phyloP scores from a whole-genome alignment of 2,888 invertebrate species.

The Coremacera marginata region DNA sequence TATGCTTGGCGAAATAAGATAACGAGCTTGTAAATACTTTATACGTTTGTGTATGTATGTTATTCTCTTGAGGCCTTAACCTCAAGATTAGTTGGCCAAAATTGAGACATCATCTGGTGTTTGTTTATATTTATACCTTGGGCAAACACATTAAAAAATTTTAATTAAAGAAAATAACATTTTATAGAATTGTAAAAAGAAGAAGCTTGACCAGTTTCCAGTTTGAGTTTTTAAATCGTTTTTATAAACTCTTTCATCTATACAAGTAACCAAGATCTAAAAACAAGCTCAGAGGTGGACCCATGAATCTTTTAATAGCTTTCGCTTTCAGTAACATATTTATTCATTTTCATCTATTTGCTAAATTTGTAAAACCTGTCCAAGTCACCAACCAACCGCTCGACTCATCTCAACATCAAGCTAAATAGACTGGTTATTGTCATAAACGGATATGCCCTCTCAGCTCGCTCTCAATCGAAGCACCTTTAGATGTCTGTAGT shows the following conservation, averaged over 20 bases:
- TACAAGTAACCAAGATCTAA: neutral
- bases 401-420: neutral
- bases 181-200: too few species aligned
- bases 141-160: too few species aligned
- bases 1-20: neutral
- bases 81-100: too few species aligned
- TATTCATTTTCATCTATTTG: neutral
- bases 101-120: too few species aligned
- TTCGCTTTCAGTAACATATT: neutral
- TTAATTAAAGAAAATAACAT: too few species aligned
- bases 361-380: conserved; percentile 1
- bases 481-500: neutral
- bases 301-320: neutral
- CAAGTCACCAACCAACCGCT: neutral
- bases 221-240: too few species aligned
- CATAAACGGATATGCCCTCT: neutral
- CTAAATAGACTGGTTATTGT: neutral
- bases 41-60: too few species aligned
- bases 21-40: neutral
- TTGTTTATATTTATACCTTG: too few species aligned
- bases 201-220: too few species aligned
- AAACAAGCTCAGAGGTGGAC: neutral
- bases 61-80: too few species aligned
- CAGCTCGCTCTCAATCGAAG: neutral
- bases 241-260: too few species aligned